A percentile compares a stretch with the other conserved stretches of the same genome.
These are phyloP conservation scores for Centroberyx gerrardi DNA, from an alignment of 2,797 vertebrate species.

Conservation along the genomic window DNA sequence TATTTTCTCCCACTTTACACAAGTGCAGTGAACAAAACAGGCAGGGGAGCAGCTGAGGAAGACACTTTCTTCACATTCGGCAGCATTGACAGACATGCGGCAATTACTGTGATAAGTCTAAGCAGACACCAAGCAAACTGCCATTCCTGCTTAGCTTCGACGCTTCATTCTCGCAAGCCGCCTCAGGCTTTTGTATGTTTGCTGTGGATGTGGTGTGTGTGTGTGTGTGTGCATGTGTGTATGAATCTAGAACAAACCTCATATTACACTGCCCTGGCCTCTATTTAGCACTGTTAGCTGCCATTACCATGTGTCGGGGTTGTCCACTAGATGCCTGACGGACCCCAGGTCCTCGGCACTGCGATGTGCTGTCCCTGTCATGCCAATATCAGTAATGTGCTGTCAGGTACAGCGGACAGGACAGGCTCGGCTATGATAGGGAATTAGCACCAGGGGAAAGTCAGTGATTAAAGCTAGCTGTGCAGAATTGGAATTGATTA, in stretches of 20 bases:
- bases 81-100: slow-evolving; percentile 94
- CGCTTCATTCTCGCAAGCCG: slow-evolving; percentile 84
- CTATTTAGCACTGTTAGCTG: slow-evolving; percentile 78
- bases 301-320: slow-evolving; percentile 80
- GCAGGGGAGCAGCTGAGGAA: slow-evolving; percentile 94
- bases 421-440: not conserved
- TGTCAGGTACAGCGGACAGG: slow-evolving; percentile 42
- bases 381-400: too few species aligned
- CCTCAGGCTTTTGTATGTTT: slow-evolving; percentile 51
- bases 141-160: slow-evolving; percentile 90
- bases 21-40: slow-evolving; percentile 96
- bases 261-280: slow-evolving; percentile 48
- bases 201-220: slow-evolving; percentile 30
- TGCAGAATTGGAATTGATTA: not conserved
- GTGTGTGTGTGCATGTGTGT: not conserved
- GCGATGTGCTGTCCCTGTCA: slow-evolving; percentile 82
- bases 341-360: slow-evolving; percentile 84
- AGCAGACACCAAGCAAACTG: slow-evolving; percentile 92
- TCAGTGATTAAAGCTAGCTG: not conserved
- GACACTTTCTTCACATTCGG: slow-evolving; percentile 91
- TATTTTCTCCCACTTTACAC: slow-evolving; percentile 98
- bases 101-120: slow-evolving; percentile 96
- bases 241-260: slow-evolving; percentile 7
- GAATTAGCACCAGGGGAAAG: not conserved
- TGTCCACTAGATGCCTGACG: slow-evolving; percentile 86